Evolutionary conservation across 2,888 invertebrate genomes (phyloP).

Genomic region (Brachypalpus laphriformis): DNA sequence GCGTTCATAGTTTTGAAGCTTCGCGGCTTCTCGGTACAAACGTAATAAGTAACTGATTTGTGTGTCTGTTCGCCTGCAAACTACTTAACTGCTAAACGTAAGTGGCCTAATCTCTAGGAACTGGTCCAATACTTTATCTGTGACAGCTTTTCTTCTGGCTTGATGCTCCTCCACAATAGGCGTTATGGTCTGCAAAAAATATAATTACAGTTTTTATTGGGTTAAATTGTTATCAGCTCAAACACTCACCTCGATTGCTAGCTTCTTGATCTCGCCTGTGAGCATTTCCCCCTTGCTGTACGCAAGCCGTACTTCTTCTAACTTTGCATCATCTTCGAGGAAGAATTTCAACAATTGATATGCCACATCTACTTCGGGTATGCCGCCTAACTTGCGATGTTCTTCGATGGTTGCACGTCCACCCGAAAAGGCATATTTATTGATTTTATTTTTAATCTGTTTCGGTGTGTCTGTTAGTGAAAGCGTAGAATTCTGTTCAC

Average conservation of each 20-base stretch:
- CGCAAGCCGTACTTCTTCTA: slow-evolving; percentile 87
- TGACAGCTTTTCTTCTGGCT: slow-evolving; percentile 89
- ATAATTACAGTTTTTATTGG: too few relatives aligned
- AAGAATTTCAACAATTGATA: slow-evolving; percentile 98
- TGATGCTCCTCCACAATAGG: slow-evolving; percentile 93
- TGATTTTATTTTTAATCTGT: slow-evolving; percentile 97
- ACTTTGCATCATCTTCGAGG: slow-evolving; percentile 93
- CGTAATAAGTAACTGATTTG: background rate
- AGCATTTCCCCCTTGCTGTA: slow-evolving; percentile 89
- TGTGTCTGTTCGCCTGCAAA: background rate
- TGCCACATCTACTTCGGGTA: slow-evolving; percentile 97
- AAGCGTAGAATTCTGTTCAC: slow-evolving; percentile 96
- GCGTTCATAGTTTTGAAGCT: slow-evolving; percentile 24
- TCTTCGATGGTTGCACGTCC: slow-evolving; percentile 97
- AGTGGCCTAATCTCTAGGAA: slow-evolving; percentile 94
- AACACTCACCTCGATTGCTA: slow-evolving; percentile 88
- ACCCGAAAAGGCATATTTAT: slow-evolving; percentile 99
- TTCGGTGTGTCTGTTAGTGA: slow-evolving; percentile 97
- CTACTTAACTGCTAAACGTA: slow-evolving; percentile 83
- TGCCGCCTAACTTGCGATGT: slow-evolving; percentile 94
- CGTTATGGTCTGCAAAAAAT: slow-evolving; percentile 84
- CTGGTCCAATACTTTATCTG: slow-evolving; percentile 91
- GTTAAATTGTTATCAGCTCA: too few relatives aligned
- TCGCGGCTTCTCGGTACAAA: slow-evolving; percentile 15
- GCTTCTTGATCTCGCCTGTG: slow-evolving; percentile 97